Percentiles rank a stretch among this genome's conserved stretches.
Evolutionary conservation across 1,140 invertebrate genomes (phyloP).

Genomic region (Triops longicaudatus): DNA sequence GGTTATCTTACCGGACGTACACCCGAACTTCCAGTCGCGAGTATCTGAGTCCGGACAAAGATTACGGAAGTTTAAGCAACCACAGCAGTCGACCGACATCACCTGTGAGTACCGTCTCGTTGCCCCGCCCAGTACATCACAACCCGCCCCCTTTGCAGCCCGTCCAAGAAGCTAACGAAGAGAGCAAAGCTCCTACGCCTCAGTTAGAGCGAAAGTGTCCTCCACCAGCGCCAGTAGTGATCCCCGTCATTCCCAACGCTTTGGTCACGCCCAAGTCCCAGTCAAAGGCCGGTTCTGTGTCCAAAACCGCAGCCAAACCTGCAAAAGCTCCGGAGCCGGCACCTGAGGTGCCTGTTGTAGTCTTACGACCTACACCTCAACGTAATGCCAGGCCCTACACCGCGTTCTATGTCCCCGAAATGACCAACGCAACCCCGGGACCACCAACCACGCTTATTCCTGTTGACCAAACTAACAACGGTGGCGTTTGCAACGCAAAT

Average conservation of each 20-base stretch:
- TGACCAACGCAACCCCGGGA: not conserved
- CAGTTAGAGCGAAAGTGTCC: not conserved
- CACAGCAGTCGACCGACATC: constrained; percentile 24
- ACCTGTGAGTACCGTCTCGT: constrained; percentile 12
- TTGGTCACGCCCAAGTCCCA: not conserved
- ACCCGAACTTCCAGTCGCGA: constrained; percentile 29
- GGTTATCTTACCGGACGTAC: constrained; percentile 27
- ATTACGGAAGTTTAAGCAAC: not conserved
- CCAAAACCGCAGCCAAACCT: not conserved
- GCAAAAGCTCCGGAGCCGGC: not conserved
- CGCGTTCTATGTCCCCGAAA: constrained; percentile 4
- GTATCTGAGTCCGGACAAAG: constrained; percentile 26
- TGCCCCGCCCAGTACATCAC: not conserved
- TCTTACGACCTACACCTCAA: not conserved
- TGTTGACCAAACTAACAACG: not conserved
- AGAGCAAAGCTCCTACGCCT: not conserved
- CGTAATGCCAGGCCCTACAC: not conserved
- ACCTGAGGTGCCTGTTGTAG: not conserved
- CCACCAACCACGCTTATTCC: not conserved
- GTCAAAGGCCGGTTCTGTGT: not conserved
- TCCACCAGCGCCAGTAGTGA: not conserved
- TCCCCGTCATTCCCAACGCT: constrained; percentile 7
- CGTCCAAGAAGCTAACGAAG: constrained; percentile 1
- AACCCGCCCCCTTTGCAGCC: not conserved
- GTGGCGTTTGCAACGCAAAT: constrained; percentile 17